Base-by-base conservation (phyloP, 1,140 invertebrate species). In the Aphelenchoides avenae region DNA sequence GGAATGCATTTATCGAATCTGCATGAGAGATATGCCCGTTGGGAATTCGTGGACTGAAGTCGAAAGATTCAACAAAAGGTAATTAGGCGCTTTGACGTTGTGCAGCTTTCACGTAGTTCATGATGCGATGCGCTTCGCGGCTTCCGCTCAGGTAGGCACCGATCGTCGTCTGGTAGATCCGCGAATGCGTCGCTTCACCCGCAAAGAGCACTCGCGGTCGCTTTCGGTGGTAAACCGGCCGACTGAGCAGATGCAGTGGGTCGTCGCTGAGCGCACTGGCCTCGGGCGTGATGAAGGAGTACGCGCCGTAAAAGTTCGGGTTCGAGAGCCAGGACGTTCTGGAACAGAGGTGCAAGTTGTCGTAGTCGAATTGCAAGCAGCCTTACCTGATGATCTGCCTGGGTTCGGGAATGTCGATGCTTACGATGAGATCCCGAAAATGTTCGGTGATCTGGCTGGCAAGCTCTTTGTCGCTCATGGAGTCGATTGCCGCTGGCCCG, bases 101-200 rank as follows among this genome's bases (percentile, higher is more conserved):
- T n/a, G n/a, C n/a, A n/a, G 6, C 57, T 54, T 36, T 26, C 30
- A n/a, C n/a, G n/a, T n/a, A n/a, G n/a, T n/a, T n/a, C n/a, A n/a
- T n/a, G n/a, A n/a, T n/a, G n/a, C 61, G 78, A 76, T 89, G 85
- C 11, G 89, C 89, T 34, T 88, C 88, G n/a, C 85, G 84, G 68
- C 88, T 82, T 1, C 91, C 90, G 34, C 86, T 89, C 22, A 93
- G 79, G 73, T 89, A 90, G 3, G 90, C 91, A 7, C 91, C 91
- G 75, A 94, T 90, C 22, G 89, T 89, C 3, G 90, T 94, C 20
- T 89, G 92, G 77, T 91, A 94, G 77, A 91, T 93, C 70, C 84
- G 87, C 68, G 86, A 86, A 80, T 94, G 90, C 3, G 89, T 93
- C 61, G 92, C 90, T 81, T 94, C 90, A 18, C 91, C 90, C 58